Conservation (phyloP, 2,113 vertebrate species). For the Otis tarda region DNA sequence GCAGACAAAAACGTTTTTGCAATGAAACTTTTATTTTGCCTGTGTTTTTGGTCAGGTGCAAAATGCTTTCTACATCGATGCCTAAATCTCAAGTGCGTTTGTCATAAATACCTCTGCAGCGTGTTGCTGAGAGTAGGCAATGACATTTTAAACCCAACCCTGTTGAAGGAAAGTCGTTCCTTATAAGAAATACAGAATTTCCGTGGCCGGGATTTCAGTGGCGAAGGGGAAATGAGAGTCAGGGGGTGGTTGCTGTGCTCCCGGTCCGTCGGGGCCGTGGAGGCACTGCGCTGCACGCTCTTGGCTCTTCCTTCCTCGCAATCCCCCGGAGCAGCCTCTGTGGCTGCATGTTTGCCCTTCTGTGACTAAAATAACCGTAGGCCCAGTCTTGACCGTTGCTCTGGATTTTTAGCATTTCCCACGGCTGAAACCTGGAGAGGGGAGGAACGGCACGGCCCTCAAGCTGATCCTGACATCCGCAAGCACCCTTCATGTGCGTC, state of each 20-base stretch:
- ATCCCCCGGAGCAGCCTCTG: neutral
- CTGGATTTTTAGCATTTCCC: neutral
- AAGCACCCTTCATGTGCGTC: neutral
- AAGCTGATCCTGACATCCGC: no score
- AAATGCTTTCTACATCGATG: neutral
- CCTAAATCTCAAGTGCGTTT: neutral
- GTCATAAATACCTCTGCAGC: neutral
- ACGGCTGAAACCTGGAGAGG: neutral
- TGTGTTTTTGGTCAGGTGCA: neutral
- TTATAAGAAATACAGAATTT: conserved; percentile 22
- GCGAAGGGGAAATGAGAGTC: neutral
- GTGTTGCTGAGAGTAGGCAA: neutral
- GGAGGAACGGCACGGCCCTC: fast-evolving
- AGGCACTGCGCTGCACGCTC: fast-evolving
- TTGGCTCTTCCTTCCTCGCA: neutral
- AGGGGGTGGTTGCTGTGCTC: fast-evolving
- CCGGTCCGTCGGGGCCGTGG: fast-evolving
- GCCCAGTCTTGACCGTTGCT: neutral
- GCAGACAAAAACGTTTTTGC: neutral
- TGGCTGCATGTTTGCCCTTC: neutral
- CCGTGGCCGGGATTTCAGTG: neutral
- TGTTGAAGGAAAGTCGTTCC: conserved; percentile 26
- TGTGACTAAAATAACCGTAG: neutral
- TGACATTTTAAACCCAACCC: neutral
- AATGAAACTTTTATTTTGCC: neutral